phyloP scores from a whole-genome alignment of 1,140 invertebrate genomes.

The Protaetia brevitarsis region DNA sequence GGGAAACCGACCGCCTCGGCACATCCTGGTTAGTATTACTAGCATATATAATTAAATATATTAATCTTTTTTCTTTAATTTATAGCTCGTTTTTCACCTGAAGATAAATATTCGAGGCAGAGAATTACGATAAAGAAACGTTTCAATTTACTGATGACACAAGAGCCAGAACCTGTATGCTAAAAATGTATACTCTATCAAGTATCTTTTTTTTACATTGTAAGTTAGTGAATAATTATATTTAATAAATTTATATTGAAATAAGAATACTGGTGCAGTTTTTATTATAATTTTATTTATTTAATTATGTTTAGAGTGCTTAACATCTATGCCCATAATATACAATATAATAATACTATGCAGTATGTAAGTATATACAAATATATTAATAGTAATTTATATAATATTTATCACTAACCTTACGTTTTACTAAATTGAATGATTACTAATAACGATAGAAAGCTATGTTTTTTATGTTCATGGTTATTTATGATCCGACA shows the following conservation, averaged over 20 bases:
- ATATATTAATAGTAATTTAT: too few relatives aligned
- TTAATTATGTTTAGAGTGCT: conserved; percentile 3
- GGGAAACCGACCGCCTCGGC: conserved; percentile 82
- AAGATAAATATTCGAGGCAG: conserved; percentile 91
- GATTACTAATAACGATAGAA: conserved; percentile 28
- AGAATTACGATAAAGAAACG: conserved; percentile 87
- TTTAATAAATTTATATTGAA: background rate
- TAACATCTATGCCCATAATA: conserved; percentile 10
- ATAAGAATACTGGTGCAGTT: background rate
- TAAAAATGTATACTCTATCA: conserved; percentile 49
- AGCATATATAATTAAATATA: conserved; percentile 15
- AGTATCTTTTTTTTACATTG: conserved; percentile 1
- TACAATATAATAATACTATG: background rate
- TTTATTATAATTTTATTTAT: conserved; percentile 20
- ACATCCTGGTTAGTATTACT: conserved; percentile 67
- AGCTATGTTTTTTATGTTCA: conserved; percentile 27
- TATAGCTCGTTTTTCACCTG: conserved; percentile 89
- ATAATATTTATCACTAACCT: conserved; percentile 27
- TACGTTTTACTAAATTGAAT: conserved; percentile 24
- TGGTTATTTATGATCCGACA: background rate
- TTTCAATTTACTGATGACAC: conserved; percentile 85
- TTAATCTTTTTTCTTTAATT: conserved; percentile 41
- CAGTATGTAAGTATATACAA: conserved; percentile 9
- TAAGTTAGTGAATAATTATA: too few relatives aligned
- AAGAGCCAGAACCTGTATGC: conserved; percentile 71